Evolutionary conservation across 1,140 invertebrate genomes (phyloP), one percentile per base, ranked within the genome.

Genomic region (Ips nitidus): DNA sequence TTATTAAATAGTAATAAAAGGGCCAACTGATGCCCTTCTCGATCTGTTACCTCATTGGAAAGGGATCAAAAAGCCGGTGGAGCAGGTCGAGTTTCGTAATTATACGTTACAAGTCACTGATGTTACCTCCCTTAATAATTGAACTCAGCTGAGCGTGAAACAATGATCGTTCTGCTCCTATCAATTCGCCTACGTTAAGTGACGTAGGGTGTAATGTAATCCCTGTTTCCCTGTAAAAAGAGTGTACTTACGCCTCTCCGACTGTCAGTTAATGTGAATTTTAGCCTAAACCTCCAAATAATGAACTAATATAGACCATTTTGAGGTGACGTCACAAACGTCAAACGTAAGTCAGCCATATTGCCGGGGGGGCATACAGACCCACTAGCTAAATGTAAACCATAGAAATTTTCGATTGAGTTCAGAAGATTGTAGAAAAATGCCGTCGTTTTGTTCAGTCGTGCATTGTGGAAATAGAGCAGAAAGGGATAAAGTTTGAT

Each of bases 61-160:
- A 55, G 52, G 52, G 52, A 65, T 65, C 62, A 65, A 53, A 56
- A 65, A 65, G 62, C 62, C 52, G 52, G 45, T 65, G 37, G 52
- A 45, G 41, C 58, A 63, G 74, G 70, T 70, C 68, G 56, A 63
- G 68, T 73, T 69, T 72, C 55, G 69, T 75, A 75, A 76, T 76
- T 75, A 76, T 56, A 71, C 68, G 71, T 73, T 76, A 66, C 70
- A 71, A 69, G 69, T 70, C 61, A 67, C 66, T 69, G 64, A 60
- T 69, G 60, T 68, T 75, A 74, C 73, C 22, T 72, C 71, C 71
- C 71, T 42, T 72, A 68, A 75, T 76, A 75, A 76, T 75, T 71
- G 70, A 52, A 74, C 66, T 66, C 74, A 75, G 72, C 71, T 72
- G 68, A 75, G 75, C 75, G 71, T 75, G 72, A 76, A 75, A 76